Conservation (phyloP, 2,113 vertebrate genomes). For the Poeciliopsis retropinna region DNA sequence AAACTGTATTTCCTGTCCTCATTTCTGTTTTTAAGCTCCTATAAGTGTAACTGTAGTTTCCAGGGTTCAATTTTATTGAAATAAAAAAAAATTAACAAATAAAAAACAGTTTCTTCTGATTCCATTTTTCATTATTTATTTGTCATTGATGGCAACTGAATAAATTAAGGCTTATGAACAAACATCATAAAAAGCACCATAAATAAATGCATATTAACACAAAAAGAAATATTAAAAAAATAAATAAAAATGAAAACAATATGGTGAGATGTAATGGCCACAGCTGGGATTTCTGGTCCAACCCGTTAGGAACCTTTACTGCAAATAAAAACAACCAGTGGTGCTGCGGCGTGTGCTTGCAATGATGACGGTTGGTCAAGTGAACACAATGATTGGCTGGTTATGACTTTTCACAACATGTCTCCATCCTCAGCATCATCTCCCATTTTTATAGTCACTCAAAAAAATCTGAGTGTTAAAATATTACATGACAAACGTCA, state of each 20-base stretch:
- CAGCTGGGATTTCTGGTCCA: slow-evolving; percentile 54
- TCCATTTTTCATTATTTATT: slow-evolving; percentile 78
- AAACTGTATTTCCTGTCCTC: background rate
- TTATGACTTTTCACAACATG: background rate
- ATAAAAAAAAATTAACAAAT: background rate
- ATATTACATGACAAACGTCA: background rate
- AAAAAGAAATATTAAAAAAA: slow-evolving; percentile 79
- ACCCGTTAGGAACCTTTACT: slow-evolving; percentile 20
- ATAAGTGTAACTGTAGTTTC: background rate
- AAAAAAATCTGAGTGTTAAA: background rate
- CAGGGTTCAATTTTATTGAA: background rate
- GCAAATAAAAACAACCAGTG: background rate
- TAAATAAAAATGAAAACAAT: slow-evolving; percentile 78
- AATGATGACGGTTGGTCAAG: background rate
- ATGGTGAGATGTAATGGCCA: slow-evolving; percentile 78
- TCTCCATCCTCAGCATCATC: background rate
- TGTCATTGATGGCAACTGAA: slow-evolving; percentile 84
- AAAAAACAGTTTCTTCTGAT: slow-evolving; percentile 12
- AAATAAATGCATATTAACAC: slow-evolving; percentile 84
- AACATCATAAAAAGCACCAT: slow-evolving; percentile 86
- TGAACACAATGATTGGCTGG: background rate
- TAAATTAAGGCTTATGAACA: slow-evolving; percentile 86
- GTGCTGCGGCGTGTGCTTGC: background rate
- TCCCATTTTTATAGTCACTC: background rate
- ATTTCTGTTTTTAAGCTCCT: background rate